Percentiles rank a stretch among this genome's conserved stretches.
phyloP scores from a whole-genome alignment of 2,797 vertebrate genomes.

The Protosalanx chinensis region DNA sequence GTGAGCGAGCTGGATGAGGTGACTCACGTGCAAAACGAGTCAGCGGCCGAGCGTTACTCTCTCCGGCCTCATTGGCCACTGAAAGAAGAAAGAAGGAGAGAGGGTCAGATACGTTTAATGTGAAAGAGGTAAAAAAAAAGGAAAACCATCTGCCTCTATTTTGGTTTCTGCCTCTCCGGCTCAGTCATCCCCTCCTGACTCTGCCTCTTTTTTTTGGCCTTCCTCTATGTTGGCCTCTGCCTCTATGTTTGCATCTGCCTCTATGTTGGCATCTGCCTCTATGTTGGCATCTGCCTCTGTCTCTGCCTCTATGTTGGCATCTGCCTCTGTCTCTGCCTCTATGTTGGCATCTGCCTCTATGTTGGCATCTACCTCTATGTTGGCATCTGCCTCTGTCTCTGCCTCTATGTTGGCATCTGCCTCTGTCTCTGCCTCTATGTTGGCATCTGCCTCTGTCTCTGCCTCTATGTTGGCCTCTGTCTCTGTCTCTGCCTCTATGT shows the following conservation, averaged over 20 bases:
- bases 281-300: too few relatives aligned
- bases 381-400: too few relatives aligned
- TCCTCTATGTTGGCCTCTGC: too few relatives aligned
- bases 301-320: background rate
- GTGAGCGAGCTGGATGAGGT: background rate
- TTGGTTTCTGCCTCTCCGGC: too few relatives aligned
- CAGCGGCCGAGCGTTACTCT: slow-evolving; percentile 70
- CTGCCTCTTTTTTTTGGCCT: too few relatives aligned
- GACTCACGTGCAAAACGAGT: slow-evolving; percentile 84
- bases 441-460: too few relatives aligned
- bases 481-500: background rate
- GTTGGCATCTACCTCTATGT: background rate
- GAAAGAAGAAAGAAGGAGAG: background rate
- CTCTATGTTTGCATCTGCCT: too few relatives aligned
- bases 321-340: background rate
- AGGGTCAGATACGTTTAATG: background rate
- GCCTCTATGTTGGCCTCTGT: background rate
- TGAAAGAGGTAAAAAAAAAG: background rate
- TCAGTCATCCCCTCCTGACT: too few relatives aligned
- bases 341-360: too few relatives aligned
- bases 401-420: too few relatives aligned
- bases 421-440: background rate
- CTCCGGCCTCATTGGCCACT: slow-evolving; percentile 88
- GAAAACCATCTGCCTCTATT: background rate
- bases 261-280: too few relatives aligned